Percentiles rank a stretch among this genome's conserved stretches.
Conservation (phyloP, 2,113 vertebrate species). For the Crotalus viridis region DNA sequence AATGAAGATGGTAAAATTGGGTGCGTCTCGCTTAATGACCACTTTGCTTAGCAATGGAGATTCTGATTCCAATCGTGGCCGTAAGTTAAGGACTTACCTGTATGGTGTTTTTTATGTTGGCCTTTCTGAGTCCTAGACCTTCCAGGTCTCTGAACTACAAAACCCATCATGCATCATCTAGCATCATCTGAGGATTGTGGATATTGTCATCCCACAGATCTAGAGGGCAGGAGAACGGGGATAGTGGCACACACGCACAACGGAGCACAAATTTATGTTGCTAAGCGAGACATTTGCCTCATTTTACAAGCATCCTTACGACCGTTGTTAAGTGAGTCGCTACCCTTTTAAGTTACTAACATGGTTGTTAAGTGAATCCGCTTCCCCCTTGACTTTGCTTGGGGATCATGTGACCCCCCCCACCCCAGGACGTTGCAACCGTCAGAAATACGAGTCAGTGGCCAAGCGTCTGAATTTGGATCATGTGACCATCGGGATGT, state of each 20-base stretch:
- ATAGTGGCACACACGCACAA: background rate
- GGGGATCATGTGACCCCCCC: too few species aligned
- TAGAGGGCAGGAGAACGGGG: background rate
- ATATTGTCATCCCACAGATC: background rate
- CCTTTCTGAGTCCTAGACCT: background rate
- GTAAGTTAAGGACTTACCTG: background rate
- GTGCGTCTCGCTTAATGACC: background rate
- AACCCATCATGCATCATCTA: background rate
- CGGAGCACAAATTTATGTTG: background rate
- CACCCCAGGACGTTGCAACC: too few species aligned
- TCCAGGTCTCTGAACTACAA: background rate
- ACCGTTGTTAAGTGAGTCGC: background rate
- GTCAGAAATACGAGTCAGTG: background rate
- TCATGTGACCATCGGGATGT: background rate
- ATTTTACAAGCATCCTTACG: background rate
- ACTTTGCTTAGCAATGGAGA: background rate
- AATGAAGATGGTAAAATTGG: background rate
- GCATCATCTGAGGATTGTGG: background rate
- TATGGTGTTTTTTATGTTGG: background rate
- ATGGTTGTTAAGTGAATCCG: background rate
- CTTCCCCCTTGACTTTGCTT: background rate
- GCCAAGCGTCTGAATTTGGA: background rate
- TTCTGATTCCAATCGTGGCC: background rate
- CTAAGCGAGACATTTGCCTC: background rate
- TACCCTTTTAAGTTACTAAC: background rate